Evolutionary conservation across 1,140 invertebrate genomes (phyloP).

Genomic region (Heliconius congener): DNA sequence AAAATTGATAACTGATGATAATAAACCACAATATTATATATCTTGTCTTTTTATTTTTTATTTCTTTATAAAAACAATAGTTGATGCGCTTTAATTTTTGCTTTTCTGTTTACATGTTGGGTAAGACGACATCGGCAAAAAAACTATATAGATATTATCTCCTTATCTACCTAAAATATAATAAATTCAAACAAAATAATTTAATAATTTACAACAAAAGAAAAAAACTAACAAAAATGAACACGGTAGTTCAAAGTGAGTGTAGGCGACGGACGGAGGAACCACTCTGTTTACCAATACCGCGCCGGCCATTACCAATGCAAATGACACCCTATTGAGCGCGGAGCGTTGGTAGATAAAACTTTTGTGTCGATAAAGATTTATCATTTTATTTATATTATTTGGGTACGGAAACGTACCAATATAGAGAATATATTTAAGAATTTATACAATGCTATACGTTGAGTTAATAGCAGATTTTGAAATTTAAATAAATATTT

Average conservation of each 20-base stretch:
- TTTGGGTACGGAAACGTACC: background rate
- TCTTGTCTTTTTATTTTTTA: too few relatives aligned
- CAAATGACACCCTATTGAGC: constrained; percentile 75
- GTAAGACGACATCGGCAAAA: too few relatives aligned
- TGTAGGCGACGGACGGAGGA: constrained; percentile 2
- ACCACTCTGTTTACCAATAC: constrained; percentile 59
- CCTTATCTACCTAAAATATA: too few relatives aligned
- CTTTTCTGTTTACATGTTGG: background rate
- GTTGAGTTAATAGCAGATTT: too few relatives aligned
- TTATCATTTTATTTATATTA: background rate
- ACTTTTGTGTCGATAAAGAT: background rate
- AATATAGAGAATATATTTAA: too few relatives aligned
- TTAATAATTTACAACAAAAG: background rate
- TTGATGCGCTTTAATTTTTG: background rate
- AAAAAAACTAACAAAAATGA: background rate
- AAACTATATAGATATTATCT: too few relatives aligned
- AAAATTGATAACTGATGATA: too few relatives aligned
- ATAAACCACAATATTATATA: too few relatives aligned
- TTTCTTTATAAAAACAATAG: too few relatives aligned
- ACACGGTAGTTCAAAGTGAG: background rate
- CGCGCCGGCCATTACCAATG: constrained; percentile 71
- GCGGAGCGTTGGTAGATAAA: constrained; percentile 50
- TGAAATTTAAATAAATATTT: too few relatives aligned
- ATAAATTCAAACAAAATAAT: background rate
- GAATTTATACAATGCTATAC: too few relatives aligned